Base-by-base conservation (phyloP, 2,797 vertebrate genomes). In the Eulemur rubriventer region DNA sequence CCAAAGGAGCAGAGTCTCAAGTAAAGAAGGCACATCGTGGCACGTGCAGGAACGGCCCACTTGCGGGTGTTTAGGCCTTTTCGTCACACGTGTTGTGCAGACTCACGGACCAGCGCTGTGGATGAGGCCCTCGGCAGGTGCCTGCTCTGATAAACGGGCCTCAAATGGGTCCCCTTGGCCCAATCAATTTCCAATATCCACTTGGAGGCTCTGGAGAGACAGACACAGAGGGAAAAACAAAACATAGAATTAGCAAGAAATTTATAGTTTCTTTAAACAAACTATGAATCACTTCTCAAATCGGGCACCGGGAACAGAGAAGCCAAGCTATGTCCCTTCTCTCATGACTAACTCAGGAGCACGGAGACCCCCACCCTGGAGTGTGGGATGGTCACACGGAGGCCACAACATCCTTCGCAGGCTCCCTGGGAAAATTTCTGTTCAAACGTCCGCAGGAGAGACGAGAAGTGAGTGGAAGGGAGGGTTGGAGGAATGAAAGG, bases 51-150 rank as follows among this genome's bases (percentile, higher is more conserved):
- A n/a, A 48, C 0, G 4, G 33, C 13, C 55, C 7, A 6, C n/a
- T 55, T 0, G 48, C 12, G 33, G 10, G 18, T 7, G 26, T 46
- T 18, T n/a, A 38, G 17, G 59, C 6, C 65, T 46, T 28, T 41
- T 4, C 6, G 41, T 8, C 16, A 20, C 1, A 0, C 8, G 0
- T 10, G 41, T 3, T 28, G 1, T 17, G 4, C 16, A 41, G 33
- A 67, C 8, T n/a, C 33, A n/a, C 22, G 6, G 30, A 8, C 48
- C 28, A 7, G 6, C 13, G 4, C 2, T 14, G 18, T 11, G 11
- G 38, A 22, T 11, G 10, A 1, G 2, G 70, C 35, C 24, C 9
- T 4, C 12, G 59, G 28, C 16, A 0, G 2, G 24, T 30, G 72
- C 24, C 82, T 11, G 2, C 24, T 17, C 38, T 46, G 48, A 55